These are phyloP conservation scores for Pocillopora meandrina DNA, from an alignment of 92 coral and sea anemone species.

Conservation along the genomic window DNA sequence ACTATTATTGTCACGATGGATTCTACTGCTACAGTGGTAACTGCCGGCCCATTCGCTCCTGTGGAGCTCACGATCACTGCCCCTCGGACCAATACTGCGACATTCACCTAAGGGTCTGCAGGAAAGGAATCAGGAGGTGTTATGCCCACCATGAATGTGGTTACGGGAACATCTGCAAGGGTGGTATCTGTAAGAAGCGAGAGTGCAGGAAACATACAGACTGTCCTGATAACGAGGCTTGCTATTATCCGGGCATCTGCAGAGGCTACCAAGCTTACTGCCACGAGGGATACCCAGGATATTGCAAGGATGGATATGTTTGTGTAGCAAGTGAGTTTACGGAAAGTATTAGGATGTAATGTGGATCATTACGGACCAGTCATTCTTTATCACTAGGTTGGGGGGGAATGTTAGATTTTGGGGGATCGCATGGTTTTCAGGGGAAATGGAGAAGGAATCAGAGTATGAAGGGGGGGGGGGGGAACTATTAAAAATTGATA, in stretches of 20 bases:
- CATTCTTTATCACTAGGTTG: too few relatives aligned
- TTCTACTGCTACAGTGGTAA: conserved; percentile 1
- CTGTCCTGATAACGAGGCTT: background rate
- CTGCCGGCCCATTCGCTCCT: background rate
- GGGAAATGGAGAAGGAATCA: too few relatives aligned
- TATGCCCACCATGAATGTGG: background rate
- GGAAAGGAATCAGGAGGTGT: background rate
- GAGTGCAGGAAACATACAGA: background rate
- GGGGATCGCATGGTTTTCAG: too few relatives aligned
- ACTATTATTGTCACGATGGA: background rate
- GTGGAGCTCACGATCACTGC: background rate
- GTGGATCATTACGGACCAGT: too few relatives aligned
- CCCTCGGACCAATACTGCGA: conserved; percentile 2
- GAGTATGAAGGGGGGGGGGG: too few relatives aligned
- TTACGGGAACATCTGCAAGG: background rate
- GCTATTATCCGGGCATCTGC: conserved; percentile 9
- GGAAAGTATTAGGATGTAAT: background rate
- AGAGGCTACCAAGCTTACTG: background rate
- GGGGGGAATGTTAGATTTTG: too few relatives aligned
- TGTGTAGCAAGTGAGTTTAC: background rate
- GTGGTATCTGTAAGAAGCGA: background rate
- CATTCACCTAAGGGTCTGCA: background rate
- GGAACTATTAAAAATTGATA: too few relatives aligned
- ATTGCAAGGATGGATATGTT: background rate
- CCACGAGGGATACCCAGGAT: background rate